Evolutionary conservation across 2,113 vertebrate genomes (phyloP).

Genomic region (Redunca redunca): DNA sequence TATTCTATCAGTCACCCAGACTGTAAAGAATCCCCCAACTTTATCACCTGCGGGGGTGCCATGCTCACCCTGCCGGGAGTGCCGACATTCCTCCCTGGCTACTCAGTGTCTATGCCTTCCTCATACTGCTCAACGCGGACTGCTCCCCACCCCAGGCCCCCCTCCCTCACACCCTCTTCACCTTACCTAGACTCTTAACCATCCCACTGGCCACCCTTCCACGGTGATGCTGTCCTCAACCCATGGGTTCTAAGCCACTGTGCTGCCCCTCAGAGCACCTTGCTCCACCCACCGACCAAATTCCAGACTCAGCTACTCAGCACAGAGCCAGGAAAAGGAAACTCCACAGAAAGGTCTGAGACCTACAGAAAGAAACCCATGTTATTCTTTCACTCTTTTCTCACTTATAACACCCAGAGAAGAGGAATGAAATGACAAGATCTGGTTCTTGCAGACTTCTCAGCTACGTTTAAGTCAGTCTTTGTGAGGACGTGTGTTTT

Average conservation of each 20-base stretch:
- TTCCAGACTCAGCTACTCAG: not conserved
- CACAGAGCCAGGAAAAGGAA: not conserved
- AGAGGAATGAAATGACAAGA: not conserved
- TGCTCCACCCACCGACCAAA: not conserved
- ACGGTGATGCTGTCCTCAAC: not conserved
- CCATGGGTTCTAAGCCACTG: not conserved
- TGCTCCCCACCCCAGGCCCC: too few relatives aligned
- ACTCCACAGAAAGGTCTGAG: not conserved
- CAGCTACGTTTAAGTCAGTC: not conserved
- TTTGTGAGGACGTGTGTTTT: not conserved
- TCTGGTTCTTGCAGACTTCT: not conserved
- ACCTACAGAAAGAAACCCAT: not conserved
- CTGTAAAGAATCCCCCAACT: not conserved
- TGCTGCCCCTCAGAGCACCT: not conserved
- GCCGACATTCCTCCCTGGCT: rapidly evolving
- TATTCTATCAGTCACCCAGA: not conserved
- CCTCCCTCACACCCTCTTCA: not conserved
- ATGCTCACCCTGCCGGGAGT: rapidly evolving
- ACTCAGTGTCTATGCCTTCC: rapidly evolving
- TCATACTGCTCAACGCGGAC: not conserved
- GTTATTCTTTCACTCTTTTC: not conserved
- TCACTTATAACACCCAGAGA: not conserved
- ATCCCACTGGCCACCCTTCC: not conserved
- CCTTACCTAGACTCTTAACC: not conserved
- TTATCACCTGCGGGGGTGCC: rapidly evolving